phyloP scores from a whole-genome alignment of 2,113 vertebrate genomes.

The Microcebus lehilahytsara region DNA sequence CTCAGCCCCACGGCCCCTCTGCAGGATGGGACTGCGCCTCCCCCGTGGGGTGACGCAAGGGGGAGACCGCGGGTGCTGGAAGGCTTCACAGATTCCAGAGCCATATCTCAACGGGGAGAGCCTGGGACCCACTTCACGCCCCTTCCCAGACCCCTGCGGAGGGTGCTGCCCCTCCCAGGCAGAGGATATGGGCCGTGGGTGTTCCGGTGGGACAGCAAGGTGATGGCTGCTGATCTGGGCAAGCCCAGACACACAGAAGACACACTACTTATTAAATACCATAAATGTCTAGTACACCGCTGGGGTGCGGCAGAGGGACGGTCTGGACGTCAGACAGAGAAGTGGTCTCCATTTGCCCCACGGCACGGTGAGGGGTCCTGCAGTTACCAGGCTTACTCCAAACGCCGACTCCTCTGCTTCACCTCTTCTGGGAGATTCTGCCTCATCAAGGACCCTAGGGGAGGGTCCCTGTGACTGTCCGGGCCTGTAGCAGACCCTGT shows the following conservation, averaged over 20 bases:
- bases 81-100: neutral
- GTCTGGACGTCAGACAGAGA: fast-evolving
- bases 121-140: no score
- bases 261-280: no score
- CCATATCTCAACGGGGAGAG: neutral
- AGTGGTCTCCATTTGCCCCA: neutral
- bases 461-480: neutral
- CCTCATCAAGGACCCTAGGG: neutral
- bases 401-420: neutral
- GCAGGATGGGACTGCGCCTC: neutral
- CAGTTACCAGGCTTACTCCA: neutral
- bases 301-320: neutral
- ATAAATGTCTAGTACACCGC: no score
- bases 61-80: neutral
- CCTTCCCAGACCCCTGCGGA: neutral
- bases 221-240: neutral
- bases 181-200: no score
- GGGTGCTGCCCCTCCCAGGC: neutral
- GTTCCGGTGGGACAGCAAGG: neutral
- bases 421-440: neutral
- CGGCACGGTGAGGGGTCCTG: fast-evolving
- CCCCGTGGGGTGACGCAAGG: neutral
- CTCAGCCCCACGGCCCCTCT: neutral
- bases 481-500: no score
- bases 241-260: neutral